Percentiles rank a stretch among this genome's conserved stretches.
phyloP scores from a whole-genome alignment of 1,140 invertebrate genomes.

The Drosophila paulistorum region DNA sequence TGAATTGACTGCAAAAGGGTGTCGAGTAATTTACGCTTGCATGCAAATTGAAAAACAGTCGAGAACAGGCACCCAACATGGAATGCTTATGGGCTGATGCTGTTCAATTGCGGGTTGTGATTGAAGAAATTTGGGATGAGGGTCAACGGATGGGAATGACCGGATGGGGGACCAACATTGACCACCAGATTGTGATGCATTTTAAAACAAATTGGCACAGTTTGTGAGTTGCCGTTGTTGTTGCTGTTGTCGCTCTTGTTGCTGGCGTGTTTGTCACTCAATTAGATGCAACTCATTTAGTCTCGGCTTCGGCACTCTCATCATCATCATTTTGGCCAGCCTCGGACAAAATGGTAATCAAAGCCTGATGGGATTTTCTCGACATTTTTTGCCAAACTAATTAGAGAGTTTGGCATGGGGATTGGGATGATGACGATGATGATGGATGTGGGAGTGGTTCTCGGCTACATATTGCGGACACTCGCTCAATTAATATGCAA shows the following conservation, averaged over 20 bases:
- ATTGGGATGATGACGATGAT: neutral
- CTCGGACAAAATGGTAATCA: slow-evolving; percentile 76
- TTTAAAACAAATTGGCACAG: slow-evolving; percentile 81
- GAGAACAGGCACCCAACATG: slow-evolving; percentile 50
- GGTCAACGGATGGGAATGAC: too few species aligned
- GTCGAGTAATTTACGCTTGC: slow-evolving; percentile 70
- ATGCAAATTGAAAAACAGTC: slow-evolving; percentile 80
- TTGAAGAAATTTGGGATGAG: neutral
- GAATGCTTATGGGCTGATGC: slow-evolving; percentile 10
- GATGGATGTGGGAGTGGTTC: neutral
- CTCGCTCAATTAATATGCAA: slow-evolving; percentile 78
- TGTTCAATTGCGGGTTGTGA: slow-evolving; percentile 3
- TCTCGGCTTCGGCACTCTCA: slow-evolving; percentile 8
- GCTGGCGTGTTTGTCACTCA: slow-evolving; percentile 70
- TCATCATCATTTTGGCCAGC: slow-evolving; percentile 44
- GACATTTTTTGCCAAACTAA: slow-evolving; percentile 56
- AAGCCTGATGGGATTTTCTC: slow-evolving; percentile 71
- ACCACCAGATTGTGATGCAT: slow-evolving; percentile 65
- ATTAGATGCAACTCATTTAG: slow-evolving; percentile 80
- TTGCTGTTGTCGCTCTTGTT: slow-evolving; percentile 31
- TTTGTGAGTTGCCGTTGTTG: slow-evolving; percentile 59
- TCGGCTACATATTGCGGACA: slow-evolving; percentile 51
- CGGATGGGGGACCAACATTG: slow-evolving; percentile 49
- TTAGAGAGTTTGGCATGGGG: slow-evolving; percentile 45
- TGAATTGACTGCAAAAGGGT: slow-evolving; percentile 15